Evolutionary conservation across 1,140 invertebrate species (phyloP).

Genomic region (Drosophila lini): DNA sequence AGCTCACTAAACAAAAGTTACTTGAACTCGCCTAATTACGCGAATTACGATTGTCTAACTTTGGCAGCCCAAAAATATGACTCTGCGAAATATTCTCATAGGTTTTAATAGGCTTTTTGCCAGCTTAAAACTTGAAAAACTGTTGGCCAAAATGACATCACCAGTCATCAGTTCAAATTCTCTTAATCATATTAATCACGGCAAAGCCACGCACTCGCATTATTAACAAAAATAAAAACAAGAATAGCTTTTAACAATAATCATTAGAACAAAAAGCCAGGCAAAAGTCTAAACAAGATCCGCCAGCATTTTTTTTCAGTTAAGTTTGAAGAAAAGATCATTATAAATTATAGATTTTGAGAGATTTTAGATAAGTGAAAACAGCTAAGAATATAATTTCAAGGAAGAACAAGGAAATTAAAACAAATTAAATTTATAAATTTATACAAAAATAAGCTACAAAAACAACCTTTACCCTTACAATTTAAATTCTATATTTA

Average conservation of each 20-base stretch:
- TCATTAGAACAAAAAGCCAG: slow-evolving; percentile 27
- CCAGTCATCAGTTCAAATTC: slow-evolving; percentile 34
- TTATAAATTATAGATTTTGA: neutral
- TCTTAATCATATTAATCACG: slow-evolving; percentile 48
- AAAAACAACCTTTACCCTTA: neutral
- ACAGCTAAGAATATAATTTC: neutral
- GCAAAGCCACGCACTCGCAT: slow-evolving; percentile 30
- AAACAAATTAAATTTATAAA: neutral
- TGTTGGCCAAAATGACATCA: slow-evolving; percentile 40
- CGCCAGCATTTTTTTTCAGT: slow-evolving; percentile 2
- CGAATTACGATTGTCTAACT: slow-evolving; percentile 55
- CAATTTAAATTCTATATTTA: too few species aligned
- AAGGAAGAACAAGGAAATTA: neutral
- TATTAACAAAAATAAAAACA: slow-evolving; percentile 9
- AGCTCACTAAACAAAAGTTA: slow-evolving; percentile 48
- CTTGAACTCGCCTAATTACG: slow-evolving; percentile 71
- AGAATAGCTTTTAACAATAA: slow-evolving; percentile 11
- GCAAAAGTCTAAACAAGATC: slow-evolving; percentile 23
- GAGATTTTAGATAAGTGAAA: neutral
- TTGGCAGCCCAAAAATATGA: slow-evolving; percentile 31
- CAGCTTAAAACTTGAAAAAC: slow-evolving; percentile 9
- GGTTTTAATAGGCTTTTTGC: slow-evolving; percentile 50
- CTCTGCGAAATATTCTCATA: slow-evolving; percentile 57
- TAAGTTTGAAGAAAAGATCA: neutral
- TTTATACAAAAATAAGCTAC: neutral